Conservation (phyloP, 2,888 invertebrate species). For the Acronicta alni region DNA sequence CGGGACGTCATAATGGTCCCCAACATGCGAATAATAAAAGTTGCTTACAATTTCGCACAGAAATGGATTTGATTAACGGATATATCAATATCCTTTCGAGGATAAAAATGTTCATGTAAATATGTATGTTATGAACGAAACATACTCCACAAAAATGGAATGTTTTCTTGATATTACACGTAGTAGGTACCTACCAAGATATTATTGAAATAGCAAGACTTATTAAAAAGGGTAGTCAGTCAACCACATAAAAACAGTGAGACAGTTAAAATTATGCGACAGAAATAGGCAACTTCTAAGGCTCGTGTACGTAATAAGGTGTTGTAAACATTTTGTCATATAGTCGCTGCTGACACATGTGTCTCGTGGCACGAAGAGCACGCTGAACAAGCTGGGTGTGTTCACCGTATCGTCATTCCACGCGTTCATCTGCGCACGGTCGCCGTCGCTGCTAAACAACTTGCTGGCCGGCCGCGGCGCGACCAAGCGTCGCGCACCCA, state of each 20-base stretch:
- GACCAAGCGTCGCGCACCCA: conserved; percentile 96
- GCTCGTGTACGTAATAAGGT: not conserved
- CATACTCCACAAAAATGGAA: conserved; percentile 9
- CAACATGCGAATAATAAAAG: conserved; percentile 77
- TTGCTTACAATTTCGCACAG: conserved; percentile 67
- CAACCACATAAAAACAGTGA: too few relatives aligned
- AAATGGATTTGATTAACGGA: conserved; percentile 69
- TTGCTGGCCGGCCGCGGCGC: conserved; percentile 96
- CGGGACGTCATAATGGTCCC: conserved; percentile 74
- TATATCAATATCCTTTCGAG: conserved; percentile 64
- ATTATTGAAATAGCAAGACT: too few relatives aligned
- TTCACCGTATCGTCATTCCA: conserved; percentile 99
- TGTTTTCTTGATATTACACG: not conserved
- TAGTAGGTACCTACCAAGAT: too few relatives aligned
- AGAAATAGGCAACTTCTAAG: not conserved
- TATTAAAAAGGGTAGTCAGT: too few relatives aligned
- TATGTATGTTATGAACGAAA: conserved; percentile 30
- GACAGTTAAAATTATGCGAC: too few relatives aligned
- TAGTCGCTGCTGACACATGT: conserved; percentile 98
- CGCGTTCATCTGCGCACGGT: conserved; percentile 98
- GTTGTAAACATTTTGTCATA: conserved; percentile 84
- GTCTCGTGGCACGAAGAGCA: conserved; percentile 97
- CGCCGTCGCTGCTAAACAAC: conserved; percentile 97
- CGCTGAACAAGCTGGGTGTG: conserved; percentile 97
- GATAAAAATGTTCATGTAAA: conserved; percentile 36